Percentiles rank a stretch among this genome's conserved stretches.
These are phyloP conservation scores for Ormyrus nitidulus DNA, from an alignment of 2,888 invertebrate genomes.

Conservation along the genomic window DNA sequence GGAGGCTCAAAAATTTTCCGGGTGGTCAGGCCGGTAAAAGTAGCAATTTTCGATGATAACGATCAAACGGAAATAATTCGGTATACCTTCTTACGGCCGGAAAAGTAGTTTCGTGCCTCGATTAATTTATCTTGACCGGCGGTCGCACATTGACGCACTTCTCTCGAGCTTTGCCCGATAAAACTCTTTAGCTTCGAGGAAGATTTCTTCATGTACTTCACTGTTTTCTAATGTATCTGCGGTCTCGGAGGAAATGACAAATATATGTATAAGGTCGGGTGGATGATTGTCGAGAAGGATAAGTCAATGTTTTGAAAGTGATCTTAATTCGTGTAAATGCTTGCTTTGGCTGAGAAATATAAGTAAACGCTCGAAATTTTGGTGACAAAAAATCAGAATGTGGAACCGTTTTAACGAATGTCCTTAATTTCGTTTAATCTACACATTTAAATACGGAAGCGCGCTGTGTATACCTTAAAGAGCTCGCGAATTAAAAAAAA, in stretches of 20 bases:
- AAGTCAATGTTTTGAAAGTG: no score
- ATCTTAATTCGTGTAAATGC: no score
- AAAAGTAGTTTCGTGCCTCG: conserved; percentile 64
- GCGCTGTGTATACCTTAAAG: not conserved
- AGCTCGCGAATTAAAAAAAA: conserved; percentile 4
- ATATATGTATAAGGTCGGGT: no score
- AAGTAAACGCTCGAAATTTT: not conserved
- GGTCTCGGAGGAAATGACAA: no score
- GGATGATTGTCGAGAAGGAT: no score
- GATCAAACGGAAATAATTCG: conserved; percentile 61
- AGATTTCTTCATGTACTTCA: no score
- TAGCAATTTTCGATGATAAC: not conserved
- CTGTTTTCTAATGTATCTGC: no score
- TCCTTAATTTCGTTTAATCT: not conserved
- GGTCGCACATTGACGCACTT: conserved; percentile 1
- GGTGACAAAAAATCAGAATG: not conserved
- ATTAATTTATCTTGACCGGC: conserved; percentile 61
- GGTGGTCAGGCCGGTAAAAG: no score
- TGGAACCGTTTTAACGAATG: conserved; percentile 11
- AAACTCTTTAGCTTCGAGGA: not conserved
- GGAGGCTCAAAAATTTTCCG: no score
- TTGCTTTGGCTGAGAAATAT: no score
- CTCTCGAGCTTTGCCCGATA: conserved; percentile 8
- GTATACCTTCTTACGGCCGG: conserved; percentile 61
- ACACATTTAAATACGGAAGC: not conserved